Evolutionary conservation across 2,797 vertebrate genomes (phyloP), one percentile per base, ranked within the genome.

Genomic region (Alauda arvensis): DNA sequence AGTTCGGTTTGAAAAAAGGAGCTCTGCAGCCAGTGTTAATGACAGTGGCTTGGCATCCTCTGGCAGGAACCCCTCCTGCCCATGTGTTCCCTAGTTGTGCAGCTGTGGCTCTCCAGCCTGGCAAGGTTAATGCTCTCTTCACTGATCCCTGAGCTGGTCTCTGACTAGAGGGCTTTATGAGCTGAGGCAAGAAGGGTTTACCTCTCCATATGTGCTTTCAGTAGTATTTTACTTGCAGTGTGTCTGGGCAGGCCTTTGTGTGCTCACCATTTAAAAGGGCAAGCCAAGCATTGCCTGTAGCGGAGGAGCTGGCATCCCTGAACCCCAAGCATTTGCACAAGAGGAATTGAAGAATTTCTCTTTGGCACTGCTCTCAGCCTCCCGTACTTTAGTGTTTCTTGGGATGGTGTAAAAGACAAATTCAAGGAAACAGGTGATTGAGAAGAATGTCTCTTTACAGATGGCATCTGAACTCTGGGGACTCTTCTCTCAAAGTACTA

Each of bases 21-120:
- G 67, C 81, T 81, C 43, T 43, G 55, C 49, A 26, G 15, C n/a
- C 25, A 8, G n/a, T 0, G 1, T 37, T 34, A 10, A 61, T 9
- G 34, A 8, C 6, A 23, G 77, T 59, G n/a, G 40, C 26, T 12
- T 37, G 52, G 18, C 1, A 1, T 68, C 31, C 31, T 42, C 57
- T 63, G 57, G 8, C 26, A 66, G 56, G 20, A 77, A 18, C 6
- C 17, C 4, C 16, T 39, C 14, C 14, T 75, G 33, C 55, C 39
- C 9, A 0, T 48, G 28, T 1, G 1, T 42, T 29, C 57, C 16
- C 15, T 52, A 5, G 29, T 15, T 0, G 0, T 18, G 39, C 55
- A 19, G 14, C n/a, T 6, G 18, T 39, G 20, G 18, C 37, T 20
- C 18, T 85, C 24, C 49, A 45, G 71, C 40, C 31, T 56, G 34